A percentile compares a stretch with the other conserved stretches of the same genome.
Evolutionary conservation across 2,113 vertebrate genomes (phyloP).

Genomic region (Dendropsophus ebraccatus): DNA sequence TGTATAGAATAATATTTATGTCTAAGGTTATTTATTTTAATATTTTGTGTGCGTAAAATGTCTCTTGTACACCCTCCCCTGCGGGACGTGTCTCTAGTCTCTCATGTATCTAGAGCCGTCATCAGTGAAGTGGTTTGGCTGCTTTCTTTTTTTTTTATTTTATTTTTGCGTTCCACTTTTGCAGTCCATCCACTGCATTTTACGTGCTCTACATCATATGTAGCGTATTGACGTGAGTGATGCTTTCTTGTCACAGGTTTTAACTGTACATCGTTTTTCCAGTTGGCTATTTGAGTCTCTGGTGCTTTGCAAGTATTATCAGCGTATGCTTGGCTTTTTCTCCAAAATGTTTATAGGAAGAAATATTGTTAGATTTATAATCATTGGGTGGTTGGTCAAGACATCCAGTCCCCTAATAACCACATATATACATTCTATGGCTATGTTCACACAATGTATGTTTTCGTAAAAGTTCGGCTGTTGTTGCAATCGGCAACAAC

Average conservation of each 20-base stretch:
- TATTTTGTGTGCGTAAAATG: slow-evolving; percentile 84
- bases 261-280: slow-evolving; percentile 76
- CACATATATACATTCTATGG: background rate
- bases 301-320: slow-evolving; percentile 73
- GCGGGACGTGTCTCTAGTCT: slow-evolving; percentile 57
- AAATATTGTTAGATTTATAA: background rate
- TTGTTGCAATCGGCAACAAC: too few species aligned
- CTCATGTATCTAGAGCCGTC: slow-evolving; percentile 7
- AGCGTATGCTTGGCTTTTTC: slow-evolving; percentile 30
- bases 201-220: slow-evolving; percentile 81
- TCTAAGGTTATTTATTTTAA: slow-evolving; percentile 86
- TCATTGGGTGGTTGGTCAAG: background rate
- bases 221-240: slow-evolving; percentile 77
- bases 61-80: slow-evolving; percentile 77
- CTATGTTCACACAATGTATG: too few species aligned
- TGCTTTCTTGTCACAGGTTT: slow-evolving; percentile 78
- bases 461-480: too few species aligned
- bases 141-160: background rate
- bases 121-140: slow-evolving; percentile 38
- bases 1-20: slow-evolving; percentile 88
- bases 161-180: slow-evolving; percentile 60
- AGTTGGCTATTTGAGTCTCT: slow-evolving; percentile 67
- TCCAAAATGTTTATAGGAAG: background rate
- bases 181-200: slow-evolving; percentile 80
- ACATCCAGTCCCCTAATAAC: background rate